phyloP scores from a whole-genome alignment of 2,797 vertebrate genomes.

The Phoxinus dragarum region DNA sequence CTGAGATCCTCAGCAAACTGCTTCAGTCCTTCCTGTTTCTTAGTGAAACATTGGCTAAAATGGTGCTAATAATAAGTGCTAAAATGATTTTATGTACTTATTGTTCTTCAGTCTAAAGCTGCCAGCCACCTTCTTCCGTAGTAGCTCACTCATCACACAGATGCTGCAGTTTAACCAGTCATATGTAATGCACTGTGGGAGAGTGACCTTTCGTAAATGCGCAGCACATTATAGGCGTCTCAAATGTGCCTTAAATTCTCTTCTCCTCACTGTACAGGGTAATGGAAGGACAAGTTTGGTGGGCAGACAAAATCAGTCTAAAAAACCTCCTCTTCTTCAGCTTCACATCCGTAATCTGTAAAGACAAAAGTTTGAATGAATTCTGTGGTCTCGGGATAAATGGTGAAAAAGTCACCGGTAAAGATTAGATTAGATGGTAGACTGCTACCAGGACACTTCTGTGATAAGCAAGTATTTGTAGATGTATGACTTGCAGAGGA shows the following conservation, averaged over 20 bases:
- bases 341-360: slow-evolving; percentile 64
- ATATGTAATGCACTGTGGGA: not conserved
- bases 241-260: slow-evolving; percentile 2
- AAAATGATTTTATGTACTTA: slow-evolving; percentile 4
- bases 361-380: slow-evolving; percentile 34
- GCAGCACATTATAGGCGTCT: not conserved
- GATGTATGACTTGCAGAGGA: slow-evolving; percentile 35
- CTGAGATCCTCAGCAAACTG: not conserved
- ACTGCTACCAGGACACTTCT: slow-evolving; percentile 10
- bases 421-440: slow-evolving; percentile 29
- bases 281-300: not conserved
- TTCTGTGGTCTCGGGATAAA: not conserved
- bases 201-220: slow-evolving; percentile 13
- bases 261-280: not conserved
- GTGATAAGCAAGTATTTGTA: slow-evolving; percentile 48
- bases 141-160: slow-evolving; percentile 10
- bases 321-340: slow-evolving; percentile 62
- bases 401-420: not conserved
- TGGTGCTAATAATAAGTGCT: not conserved
- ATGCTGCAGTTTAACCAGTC: slow-evolving; percentile 21
- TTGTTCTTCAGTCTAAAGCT: slow-evolving; percentile 14
- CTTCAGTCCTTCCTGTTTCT: not conserved
- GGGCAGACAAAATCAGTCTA: slow-evolving; percentile 41
- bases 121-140: not conserved
- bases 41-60: not conserved